Evolutionary conservation across 2,797 vertebrate species (phyloP).

Genomic region (Smutsia gigantea): DNA sequence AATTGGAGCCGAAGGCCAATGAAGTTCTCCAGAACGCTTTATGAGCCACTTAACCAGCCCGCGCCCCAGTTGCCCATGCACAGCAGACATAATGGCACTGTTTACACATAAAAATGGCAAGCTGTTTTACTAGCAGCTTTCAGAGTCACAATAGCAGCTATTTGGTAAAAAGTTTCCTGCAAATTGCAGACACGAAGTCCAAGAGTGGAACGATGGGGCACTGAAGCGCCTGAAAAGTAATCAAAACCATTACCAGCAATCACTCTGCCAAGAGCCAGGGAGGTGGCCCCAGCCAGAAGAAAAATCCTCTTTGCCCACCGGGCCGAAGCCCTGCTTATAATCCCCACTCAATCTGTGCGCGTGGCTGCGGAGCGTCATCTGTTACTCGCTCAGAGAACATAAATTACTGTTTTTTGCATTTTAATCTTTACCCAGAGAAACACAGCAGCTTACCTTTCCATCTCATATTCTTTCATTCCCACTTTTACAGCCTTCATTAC

Average conservation of each 20-base stretch:
- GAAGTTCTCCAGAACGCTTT: constrained; percentile 58
- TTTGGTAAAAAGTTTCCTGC: constrained; percentile 74
- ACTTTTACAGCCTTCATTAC: constrained; percentile 94
- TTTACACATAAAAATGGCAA: constrained; percentile 75
- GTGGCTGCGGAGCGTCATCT: not conserved
- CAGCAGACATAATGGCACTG: constrained; percentile 51
- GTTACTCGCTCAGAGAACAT: not conserved
- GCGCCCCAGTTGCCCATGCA: not conserved
- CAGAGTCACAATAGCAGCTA: constrained; percentile 69
- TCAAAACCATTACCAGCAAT: constrained; percentile 66
- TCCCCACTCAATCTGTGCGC: not conserved
- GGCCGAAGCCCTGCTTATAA: not conserved
- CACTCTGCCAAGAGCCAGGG: constrained; percentile 54
- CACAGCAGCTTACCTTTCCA: constrained; percentile 93
- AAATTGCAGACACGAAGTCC: constrained; percentile 74
- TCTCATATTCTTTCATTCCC: constrained; percentile 95
- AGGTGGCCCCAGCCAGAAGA: constrained; percentile 51
- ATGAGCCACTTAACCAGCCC: constrained; percentile 55
- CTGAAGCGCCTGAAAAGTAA: constrained; percentile 76
- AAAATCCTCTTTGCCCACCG: constrained; percentile 1
- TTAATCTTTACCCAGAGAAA: constrained; percentile 74
- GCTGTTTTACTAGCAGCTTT: constrained; percentile 60
- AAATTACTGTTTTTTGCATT: constrained; percentile 53
- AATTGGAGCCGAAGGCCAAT: not conserved
- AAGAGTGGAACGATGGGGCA: constrained; percentile 62